phyloP scores from a whole-genome alignment of 2,888 invertebrate species.

The Disparrhopalites patrizii region DNA sequence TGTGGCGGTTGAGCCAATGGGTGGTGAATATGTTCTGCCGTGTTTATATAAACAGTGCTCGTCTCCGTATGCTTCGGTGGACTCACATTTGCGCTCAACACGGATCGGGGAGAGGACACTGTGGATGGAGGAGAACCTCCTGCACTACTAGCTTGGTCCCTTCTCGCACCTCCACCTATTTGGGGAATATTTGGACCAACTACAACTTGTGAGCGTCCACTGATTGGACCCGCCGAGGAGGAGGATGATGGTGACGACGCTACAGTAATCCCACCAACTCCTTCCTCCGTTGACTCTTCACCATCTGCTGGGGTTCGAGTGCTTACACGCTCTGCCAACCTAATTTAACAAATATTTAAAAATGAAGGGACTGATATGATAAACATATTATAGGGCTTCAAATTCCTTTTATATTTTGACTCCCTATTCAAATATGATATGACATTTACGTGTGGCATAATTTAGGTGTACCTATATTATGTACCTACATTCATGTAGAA shows the following conservation, averaged over 20 bases:
- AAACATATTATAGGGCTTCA: too few relatives aligned
- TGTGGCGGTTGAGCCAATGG: conserved; percentile 35
- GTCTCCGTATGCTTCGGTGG: conserved; percentile 24
- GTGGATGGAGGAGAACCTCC: conserved; percentile 16
- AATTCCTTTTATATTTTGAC: too few relatives aligned
- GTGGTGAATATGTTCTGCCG: conserved; percentile 29
- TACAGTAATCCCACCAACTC: neutral
- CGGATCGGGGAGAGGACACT: conserved; percentile 27
- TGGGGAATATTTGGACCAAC: conserved; percentile 16
- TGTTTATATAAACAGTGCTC: conserved; percentile 43
- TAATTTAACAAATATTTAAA: neutral
- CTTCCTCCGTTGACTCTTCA: conserved; percentile 41
- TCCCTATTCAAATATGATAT: too few relatives aligned
- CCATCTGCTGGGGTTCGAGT: conserved; percentile 46
- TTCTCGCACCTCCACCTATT: conserved; percentile 7
- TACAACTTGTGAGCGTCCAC: conserved; percentile 4
- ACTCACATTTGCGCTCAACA: conserved; percentile 28
- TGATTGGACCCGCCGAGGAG: conserved; percentile 26
- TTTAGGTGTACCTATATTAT: too few relatives aligned
- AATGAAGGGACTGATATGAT: too few relatives aligned
- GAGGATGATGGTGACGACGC: conserved; percentile 24
- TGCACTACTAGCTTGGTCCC: conserved; percentile 11
- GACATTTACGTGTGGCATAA: neutral
- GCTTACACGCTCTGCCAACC: conserved; percentile 18
- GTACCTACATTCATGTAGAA: too few relatives aligned